Conservation (phyloP, 2,888 invertebrate genomes). For the Drosophila infuscata region DNA sequence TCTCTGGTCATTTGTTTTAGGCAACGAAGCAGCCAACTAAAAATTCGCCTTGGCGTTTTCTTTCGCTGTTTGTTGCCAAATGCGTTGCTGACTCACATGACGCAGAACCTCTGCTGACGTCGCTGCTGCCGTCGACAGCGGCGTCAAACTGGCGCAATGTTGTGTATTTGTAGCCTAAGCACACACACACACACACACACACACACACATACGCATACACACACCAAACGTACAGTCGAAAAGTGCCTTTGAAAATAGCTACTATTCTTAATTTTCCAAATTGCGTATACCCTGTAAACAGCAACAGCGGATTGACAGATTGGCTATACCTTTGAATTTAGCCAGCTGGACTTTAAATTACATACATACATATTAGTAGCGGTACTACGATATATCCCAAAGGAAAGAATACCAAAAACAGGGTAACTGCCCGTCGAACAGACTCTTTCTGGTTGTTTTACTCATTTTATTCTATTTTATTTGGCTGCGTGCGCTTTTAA, state of each 20-base stretch:
- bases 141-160: constrained; percentile 69
- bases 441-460: neutral
- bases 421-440: constrained; percentile 22
- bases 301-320: neutral
- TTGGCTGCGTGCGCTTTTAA: constrained; percentile 76
- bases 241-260: constrained; percentile 71
- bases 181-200: constrained; percentile 13
- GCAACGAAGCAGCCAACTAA: constrained; percentile 52
- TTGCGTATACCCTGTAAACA: constrained; percentile 36
- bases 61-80: constrained; percentile 64
- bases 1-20: constrained; percentile 55
- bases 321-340: neutral
- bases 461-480: constrained; percentile 9
- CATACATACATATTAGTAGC: neutral
- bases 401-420: neutral
- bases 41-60: constrained; percentile 58
- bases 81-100: constrained; percentile 81
- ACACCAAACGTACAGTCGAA: constrained; percentile 35
- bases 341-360: neutral
- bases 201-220: constrained; percentile 1
- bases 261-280: constrained; percentile 33
- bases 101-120: constrained; percentile 64
- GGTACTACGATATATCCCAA: neutral
- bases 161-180: constrained; percentile 41
- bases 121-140: constrained; percentile 33